Evolutionary conservation across 2,888 invertebrate genomes (phyloP).

Genomic region (Nomada goodeniana): DNA sequence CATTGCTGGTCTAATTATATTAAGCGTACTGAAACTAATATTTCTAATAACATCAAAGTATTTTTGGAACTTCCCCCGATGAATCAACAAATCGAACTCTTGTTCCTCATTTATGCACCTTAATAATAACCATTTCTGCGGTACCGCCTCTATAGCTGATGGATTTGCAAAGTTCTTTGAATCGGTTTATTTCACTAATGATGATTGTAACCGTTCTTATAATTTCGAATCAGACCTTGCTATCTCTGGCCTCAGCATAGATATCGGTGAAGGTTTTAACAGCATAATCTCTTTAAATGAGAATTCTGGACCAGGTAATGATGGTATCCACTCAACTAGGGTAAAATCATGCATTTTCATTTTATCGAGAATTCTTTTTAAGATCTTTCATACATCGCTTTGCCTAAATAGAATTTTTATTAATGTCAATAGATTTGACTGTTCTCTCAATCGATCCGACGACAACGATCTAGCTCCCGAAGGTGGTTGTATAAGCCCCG

Average conservation of each 20-base stretch:
- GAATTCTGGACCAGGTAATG: slow-evolving; percentile 1
- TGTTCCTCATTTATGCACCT: neutral
- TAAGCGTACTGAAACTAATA: too few species aligned
- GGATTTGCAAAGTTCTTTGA: slow-evolving; percentile 10
- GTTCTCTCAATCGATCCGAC: too few species aligned
- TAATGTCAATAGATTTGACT: too few species aligned
- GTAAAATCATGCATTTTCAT: slow-evolving; percentile 10
- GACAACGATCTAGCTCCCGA: too few species aligned
- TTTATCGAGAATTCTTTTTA: neutral
- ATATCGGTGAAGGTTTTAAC: slow-evolving; percentile 6
- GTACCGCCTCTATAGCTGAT: slow-evolving; percentile 6
- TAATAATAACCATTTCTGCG: neutral
- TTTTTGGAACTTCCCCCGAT: too few species aligned
- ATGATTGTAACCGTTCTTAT: neutral
- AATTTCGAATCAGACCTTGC: neutral
- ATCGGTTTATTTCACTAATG: slow-evolving; percentile 4
- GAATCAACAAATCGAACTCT: too few species aligned
- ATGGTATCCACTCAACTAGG: slow-evolving; percentile 1
- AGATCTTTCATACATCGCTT: too few species aligned
- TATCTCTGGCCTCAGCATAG: neutral
- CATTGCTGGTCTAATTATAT: too few species aligned
- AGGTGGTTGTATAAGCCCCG: too few species aligned
- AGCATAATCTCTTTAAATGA: neutral
- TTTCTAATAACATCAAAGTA: too few species aligned
- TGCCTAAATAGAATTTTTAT: too few species aligned